These are phyloP conservation scores for Bombycilla garrulus DNA, from an alignment of 2,113 vertebrate species.

Conservation along the genomic window DNA sequence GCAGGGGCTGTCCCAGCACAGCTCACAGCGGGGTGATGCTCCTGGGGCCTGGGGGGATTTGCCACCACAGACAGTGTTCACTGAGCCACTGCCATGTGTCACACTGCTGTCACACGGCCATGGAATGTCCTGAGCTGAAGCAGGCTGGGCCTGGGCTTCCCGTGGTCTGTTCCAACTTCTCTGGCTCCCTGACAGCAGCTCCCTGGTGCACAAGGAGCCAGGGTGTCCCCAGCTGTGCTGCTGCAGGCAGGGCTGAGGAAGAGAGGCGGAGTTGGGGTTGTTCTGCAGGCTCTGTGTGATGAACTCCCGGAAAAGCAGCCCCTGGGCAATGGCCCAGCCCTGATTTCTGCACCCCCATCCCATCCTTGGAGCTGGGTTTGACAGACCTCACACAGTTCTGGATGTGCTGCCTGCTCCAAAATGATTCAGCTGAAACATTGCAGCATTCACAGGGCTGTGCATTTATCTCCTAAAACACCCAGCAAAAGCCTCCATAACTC, in stretches of 20 bases:
- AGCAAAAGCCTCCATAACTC: conserved; percentile 1
- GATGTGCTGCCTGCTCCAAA: not conserved
- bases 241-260: not conserved
- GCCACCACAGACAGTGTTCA: no score
- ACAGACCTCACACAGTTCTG: not conserved
- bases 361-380: not conserved
- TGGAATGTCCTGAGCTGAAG: not conserved
- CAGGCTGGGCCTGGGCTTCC: not conserved
- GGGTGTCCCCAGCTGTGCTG: not conserved
- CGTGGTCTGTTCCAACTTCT: fast-evolving
- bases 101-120: no score
- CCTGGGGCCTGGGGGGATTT: not conserved
- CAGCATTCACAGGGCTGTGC: not conserved
- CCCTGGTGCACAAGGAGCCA: not conserved
- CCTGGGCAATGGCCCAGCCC: not conserved
- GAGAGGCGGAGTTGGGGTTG: not conserved
- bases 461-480: conserved; percentile 8
- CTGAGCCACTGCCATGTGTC: fast-evolving
- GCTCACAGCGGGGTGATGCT: not conserved
- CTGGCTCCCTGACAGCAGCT: fast-evolving
- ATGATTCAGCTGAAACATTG: not conserved
- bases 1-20: not conserved
- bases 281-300: not conserved
- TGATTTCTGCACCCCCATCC: not conserved
- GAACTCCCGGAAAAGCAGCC: not conserved